A percentile compares a stretch with the other conserved stretches of the same genome.
Evolutionary conservation across 2,888 invertebrate species (phyloP).

Genomic region (Parnassius glacialis): DNA sequence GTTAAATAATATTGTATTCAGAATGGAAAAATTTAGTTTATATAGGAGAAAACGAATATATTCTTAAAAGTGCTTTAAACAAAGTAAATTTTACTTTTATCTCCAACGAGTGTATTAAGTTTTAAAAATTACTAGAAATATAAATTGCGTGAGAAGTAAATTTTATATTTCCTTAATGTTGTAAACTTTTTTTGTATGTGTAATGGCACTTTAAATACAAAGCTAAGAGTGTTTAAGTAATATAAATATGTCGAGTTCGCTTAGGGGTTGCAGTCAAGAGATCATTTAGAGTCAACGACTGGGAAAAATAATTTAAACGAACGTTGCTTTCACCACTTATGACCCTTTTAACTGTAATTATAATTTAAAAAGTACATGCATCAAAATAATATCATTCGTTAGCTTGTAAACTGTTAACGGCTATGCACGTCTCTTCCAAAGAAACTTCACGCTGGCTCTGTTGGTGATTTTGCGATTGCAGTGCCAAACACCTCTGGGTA

Average conservation of each 20-base stretch:
- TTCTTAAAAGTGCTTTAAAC: background rate
- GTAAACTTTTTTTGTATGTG: slow-evolving; percentile 1
- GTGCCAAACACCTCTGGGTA: too few relatives aligned
- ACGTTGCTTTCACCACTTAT: slow-evolving; percentile 2
- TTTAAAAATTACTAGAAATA: background rate
- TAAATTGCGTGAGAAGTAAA: background rate
- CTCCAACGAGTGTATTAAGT: background rate
- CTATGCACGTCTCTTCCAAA: too few relatives aligned
- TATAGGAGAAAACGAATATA: too few relatives aligned
- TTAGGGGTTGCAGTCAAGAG: slow-evolving; percentile 20
- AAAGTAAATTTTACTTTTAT: background rate
- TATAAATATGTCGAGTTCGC: slow-evolving; percentile 21
- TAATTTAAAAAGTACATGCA: too few relatives aligned
- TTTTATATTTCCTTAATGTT: background rate
- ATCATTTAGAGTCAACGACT: slow-evolving; percentile 20
- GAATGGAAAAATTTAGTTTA: too few relatives aligned
- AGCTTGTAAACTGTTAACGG: too few relatives aligned
- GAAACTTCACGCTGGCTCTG: too few relatives aligned
- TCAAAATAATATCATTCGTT: too few relatives aligned
- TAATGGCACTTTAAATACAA: slow-evolving; percentile 19
- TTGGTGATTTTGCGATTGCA: too few relatives aligned
- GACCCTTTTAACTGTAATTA: too few relatives aligned
- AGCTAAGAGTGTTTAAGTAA: slow-evolving; percentile 25
- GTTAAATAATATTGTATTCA: too few relatives aligned
- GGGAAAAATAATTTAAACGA: slow-evolving; percentile 22